These are phyloP conservation scores for Presbytis comata DNA, from an alignment of 2,797 vertebrate genomes.

Conservation along the genomic window DNA sequence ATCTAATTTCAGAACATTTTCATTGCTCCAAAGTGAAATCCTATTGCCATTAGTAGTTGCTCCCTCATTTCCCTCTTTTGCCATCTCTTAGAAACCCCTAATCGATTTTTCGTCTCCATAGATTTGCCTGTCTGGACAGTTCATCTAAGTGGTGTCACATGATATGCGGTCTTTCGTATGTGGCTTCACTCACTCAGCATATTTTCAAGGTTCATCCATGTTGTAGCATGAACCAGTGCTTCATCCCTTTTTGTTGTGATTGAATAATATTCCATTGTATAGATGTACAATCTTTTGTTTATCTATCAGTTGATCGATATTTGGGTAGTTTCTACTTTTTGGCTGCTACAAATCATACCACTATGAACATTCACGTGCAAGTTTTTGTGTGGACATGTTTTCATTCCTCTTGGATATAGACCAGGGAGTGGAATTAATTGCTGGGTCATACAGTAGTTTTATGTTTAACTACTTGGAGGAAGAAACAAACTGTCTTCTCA, in stretches of 20 bases:
- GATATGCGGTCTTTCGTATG: too few relatives aligned
- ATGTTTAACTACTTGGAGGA: background rate
- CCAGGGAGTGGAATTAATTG: background rate
- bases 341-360: too few relatives aligned
- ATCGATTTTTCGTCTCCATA: background rate
- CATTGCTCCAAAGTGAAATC: too few relatives aligned
- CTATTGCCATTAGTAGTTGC: rapidly evolving
- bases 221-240: too few relatives aligned
- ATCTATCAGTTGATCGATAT: too few relatives aligned
- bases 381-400: background rate
- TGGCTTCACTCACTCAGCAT: background rate
- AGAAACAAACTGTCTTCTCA: background rate
- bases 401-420: background rate
- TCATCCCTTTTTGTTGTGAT: background rate
- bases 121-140: background rate
- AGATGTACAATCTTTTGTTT: background rate
- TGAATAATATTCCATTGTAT: background rate
- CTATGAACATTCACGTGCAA: background rate
- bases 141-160: too few relatives aligned
- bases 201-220: background rate
- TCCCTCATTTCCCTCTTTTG: too few relatives aligned
- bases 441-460: background rate
- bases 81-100: background rate
- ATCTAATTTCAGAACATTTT: background rate
- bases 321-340: background rate